phyloP scores from a whole-genome alignment of 2,797 vertebrate species.

The Pampus argenteus region DNA sequence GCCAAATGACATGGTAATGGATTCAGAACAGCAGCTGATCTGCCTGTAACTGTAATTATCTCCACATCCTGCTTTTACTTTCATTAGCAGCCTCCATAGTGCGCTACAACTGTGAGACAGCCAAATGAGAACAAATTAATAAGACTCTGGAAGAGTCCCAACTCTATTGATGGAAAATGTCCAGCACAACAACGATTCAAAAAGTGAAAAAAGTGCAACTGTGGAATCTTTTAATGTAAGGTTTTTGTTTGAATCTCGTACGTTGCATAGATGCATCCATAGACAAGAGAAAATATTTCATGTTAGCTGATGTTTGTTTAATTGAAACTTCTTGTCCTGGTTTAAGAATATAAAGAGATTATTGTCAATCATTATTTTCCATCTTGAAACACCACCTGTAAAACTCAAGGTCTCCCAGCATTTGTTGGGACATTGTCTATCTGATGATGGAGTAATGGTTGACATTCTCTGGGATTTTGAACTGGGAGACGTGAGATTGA shows the following conservation, averaged over 20 bases:
- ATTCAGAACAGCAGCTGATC: conserved; percentile 76
- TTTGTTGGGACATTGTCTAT: conserved; percentile 24
- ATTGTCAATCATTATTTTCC: conserved; percentile 22
- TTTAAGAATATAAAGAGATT: neutral
- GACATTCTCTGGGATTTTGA: conserved; percentile 10
- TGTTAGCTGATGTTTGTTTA: neutral
- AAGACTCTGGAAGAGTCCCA: conserved; percentile 64
- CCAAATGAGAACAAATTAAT: conserved; percentile 74
- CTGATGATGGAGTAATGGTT: conserved; percentile 15
- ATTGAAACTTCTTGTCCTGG: conserved; percentile 12
- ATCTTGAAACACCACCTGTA: conserved; percentile 8
- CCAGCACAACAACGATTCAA: conserved; percentile 23
- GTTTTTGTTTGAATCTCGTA: conserved; percentile 13
- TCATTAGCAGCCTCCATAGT: conserved; percentile 72
- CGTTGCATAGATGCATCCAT: neutral
- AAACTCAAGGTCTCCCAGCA: too few relatives aligned
- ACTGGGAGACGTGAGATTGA: conserved; percentile 6
- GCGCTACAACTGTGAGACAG: conserved; percentile 53
- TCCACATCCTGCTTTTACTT: conserved; percentile 77
- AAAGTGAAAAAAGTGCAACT: conserved; percentile 9
- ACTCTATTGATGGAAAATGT: conserved; percentile 35
- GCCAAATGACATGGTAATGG: conserved; percentile 74
- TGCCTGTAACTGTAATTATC: conserved; percentile 75
- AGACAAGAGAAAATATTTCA: conserved; percentile 12
- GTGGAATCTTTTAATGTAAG: conserved; percentile 23